Conservation (phyloP, 2,113 vertebrate genomes). For the Aplodontia rufa region DNA sequence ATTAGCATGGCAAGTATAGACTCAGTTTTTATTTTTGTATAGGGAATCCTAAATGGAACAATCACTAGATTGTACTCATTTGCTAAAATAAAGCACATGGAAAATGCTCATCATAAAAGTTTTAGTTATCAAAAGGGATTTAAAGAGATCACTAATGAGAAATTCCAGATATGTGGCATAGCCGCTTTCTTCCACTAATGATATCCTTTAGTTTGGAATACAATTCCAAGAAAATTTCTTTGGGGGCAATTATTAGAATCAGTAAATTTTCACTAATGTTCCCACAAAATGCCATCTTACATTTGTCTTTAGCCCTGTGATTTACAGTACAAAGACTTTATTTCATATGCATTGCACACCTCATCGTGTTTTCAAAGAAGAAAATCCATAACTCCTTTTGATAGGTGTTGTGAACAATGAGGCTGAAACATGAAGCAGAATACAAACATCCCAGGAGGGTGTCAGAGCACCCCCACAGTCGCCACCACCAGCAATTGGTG, state of each 20-base stretch:
- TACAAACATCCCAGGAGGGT: not conserved
- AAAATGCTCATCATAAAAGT: not conserved
- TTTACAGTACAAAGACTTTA: not conserved
- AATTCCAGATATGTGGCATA: not conserved
- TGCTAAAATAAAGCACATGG: not conserved
- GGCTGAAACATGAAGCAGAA: not conserved
- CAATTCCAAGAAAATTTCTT: not conserved
- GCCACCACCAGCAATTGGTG: not conserved
- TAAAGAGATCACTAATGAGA: not conserved
- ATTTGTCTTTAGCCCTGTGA: not conserved
- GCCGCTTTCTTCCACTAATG: not conserved
- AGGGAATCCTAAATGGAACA: not conserved
- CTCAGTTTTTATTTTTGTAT: not conserved
- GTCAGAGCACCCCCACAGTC: not conserved
- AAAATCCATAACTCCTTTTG: not conserved
- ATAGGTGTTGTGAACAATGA: not conserved
- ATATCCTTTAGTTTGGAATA: constrained; percentile 21
- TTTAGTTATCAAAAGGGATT: not conserved
- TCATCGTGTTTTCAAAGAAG: not conserved
- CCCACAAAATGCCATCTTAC: not conserved
- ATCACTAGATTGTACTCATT: not conserved
- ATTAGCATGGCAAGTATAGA: not conserved
- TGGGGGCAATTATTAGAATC: not conserved
- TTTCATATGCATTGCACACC: not conserved
- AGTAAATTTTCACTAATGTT: not conserved